Conservation (phyloP, 2,797 vertebrate species). For the Chloroceryle amazona region DNA sequence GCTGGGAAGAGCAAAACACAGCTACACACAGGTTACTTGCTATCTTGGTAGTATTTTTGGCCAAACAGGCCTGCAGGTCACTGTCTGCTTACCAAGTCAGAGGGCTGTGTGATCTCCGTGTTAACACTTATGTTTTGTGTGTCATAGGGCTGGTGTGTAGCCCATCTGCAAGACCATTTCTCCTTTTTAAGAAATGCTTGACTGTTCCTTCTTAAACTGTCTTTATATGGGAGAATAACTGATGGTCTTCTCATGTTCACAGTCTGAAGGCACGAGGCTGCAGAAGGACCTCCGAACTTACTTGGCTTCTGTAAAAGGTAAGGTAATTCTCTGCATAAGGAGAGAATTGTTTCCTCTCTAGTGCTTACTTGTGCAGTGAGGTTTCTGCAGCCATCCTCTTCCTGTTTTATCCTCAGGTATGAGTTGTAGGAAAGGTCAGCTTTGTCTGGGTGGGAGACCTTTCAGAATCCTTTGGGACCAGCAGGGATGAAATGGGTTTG, state of each 20-base stretch:
- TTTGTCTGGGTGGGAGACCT: background rate
- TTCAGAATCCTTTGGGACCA: background rate
- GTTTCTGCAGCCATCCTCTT: background rate
- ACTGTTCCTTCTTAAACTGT: background rate
- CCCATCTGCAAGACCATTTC: background rate
- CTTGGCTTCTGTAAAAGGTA: constrained; percentile 91
- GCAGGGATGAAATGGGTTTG: background rate
- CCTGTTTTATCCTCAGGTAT: background rate
- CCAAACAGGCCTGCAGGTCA: background rate
- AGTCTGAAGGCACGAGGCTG: constrained; percentile 91
- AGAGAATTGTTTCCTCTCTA: background rate
- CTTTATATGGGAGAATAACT: background rate
- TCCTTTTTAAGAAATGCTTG: background rate
- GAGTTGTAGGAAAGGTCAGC: background rate
- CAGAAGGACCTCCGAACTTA: constrained; percentile 94
- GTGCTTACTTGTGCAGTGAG: rapidly evolving
- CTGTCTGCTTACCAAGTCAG: background rate
- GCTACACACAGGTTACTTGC: background rate
- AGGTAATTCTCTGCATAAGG: background rate
- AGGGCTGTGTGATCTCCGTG: background rate
- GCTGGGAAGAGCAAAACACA: background rate
- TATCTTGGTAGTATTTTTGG: background rate
- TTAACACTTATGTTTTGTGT: background rate
- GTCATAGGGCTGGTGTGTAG: background rate
- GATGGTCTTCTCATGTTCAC: background rate